phyloP scores from a whole-genome alignment of 1,140 invertebrate genomes.

The Drosophila ambigua region DNA sequence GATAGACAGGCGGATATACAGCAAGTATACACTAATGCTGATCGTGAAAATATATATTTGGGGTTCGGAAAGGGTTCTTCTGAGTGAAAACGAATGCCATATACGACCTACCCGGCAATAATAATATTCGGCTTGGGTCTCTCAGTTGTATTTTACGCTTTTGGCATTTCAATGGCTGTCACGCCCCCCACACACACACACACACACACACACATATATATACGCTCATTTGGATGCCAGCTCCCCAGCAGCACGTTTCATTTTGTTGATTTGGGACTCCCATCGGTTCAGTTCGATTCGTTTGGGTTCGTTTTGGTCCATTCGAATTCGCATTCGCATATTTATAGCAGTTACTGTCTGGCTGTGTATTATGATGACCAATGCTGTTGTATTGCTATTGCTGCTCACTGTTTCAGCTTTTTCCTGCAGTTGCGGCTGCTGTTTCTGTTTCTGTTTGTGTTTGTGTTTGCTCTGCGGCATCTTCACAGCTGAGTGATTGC shows the following conservation, averaged over 20 bases:
- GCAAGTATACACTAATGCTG: no score
- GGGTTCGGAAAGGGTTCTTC: neutral
- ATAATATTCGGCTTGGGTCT: slow-evolving; percentile 57
- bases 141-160: slow-evolving; percentile 59
- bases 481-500: slow-evolving; percentile 77
- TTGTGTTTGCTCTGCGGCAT: slow-evolving; percentile 71
- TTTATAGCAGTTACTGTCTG: slow-evolving; percentile 56
- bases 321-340: slow-evolving; percentile 53
- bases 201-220: no score
- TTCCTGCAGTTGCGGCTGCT: slow-evolving; percentile 3
- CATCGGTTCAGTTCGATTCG: slow-evolving; percentile 7
- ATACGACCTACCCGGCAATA: slow-evolving; percentile 16
- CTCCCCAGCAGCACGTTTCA: slow-evolving; percentile 18
- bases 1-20: no score
- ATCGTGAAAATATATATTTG: neutral
- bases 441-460: slow-evolving; percentile 16
- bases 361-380: slow-evolving; percentile 39
- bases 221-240: slow-evolving; percentile 57
- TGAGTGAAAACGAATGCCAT: slow-evolving; percentile 8
- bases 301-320: slow-evolving; percentile 1
- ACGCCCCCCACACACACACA: slow-evolving; percentile 36
- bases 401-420: slow-evolving; percentile 39
- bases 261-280: slow-evolving; percentile 47
- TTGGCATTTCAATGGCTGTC: slow-evolving; percentile 72
- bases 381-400: slow-evolving; percentile 46